Percentiles rank a stretch among this genome's conserved stretches.
Evolutionary conservation across 2,113 vertebrate genomes (phyloP).

Genomic region (Corydoras maculifer): DNA sequence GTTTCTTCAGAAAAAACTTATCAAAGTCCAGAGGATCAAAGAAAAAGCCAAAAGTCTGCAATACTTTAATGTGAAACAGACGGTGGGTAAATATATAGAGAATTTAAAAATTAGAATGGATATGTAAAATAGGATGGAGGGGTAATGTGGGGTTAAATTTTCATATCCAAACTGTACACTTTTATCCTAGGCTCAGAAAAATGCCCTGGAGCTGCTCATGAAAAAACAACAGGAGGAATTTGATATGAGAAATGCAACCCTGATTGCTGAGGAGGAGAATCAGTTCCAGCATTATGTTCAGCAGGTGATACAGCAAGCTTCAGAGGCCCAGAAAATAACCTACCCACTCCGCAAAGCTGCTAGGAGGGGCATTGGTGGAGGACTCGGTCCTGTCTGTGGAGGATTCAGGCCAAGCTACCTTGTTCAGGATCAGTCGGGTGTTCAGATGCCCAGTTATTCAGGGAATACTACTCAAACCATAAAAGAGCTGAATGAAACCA

Average conservation of each 20-base stretch:
- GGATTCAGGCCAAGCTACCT: constrained; percentile 66
- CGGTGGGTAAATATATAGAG: constrained; percentile 59
- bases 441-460: constrained; percentile 63
- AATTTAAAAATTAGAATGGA: no score
- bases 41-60: constrained; percentile 58
- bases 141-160: no score
- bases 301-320: constrained; percentile 66
- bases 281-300: constrained; percentile 81
- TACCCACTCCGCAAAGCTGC: constrained; percentile 74
- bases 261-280: constrained; percentile 63
- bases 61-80: constrained; percentile 68
- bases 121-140: no score
- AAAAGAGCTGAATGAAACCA: constrained; percentile 54
- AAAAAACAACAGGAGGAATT: constrained; percentile 64
- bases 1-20: constrained; percentile 67
- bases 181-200: constrained; percentile 68
- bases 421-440: constrained; percentile 57
- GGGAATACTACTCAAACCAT: constrained; percentile 53
- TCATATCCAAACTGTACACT: background rate
- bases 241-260: constrained; percentile 49
- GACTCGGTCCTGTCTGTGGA: constrained; percentile 49
- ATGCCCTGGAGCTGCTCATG: constrained; percentile 50
- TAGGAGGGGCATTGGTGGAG: constrained; percentile 53
- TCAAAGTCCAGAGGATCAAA: constrained; percentile 60
- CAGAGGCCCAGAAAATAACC: constrained; percentile 59